Percentiles rank a stretch among this genome's conserved stretches.
Conservation (phyloP, 2,888 invertebrate species). For the Parnassius smintheus region DNA sequence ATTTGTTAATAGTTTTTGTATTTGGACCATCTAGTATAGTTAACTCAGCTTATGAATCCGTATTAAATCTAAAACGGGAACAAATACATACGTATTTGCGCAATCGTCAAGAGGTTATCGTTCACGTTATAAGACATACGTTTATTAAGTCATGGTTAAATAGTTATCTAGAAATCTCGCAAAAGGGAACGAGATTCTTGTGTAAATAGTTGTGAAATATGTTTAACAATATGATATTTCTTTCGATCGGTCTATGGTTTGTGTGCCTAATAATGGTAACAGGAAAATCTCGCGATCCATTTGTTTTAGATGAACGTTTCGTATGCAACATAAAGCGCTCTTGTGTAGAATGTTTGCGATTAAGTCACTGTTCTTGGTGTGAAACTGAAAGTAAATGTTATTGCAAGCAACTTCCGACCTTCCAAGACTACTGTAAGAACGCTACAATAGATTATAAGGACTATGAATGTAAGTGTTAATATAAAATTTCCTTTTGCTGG, state of each 20-base stretch:
- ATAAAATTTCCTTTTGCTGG: too few species aligned
- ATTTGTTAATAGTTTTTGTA: too few species aligned
- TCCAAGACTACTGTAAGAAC: conserved; percentile 50
- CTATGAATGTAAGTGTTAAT: conserved; percentile 46
- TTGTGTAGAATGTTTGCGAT: conserved; percentile 60
- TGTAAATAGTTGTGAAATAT: conserved; percentile 19
- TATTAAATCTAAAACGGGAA: conserved; percentile 33
- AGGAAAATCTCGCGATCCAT: conserved; percentile 36
- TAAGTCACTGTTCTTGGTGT: conserved; percentile 72
- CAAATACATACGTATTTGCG: conserved; percentile 34
- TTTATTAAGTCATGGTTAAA: conserved; percentile 54
- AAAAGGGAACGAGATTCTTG: conserved; percentile 29
- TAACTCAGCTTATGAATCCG: background rate
- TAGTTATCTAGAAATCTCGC: conserved; percentile 43
- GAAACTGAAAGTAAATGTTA: conserved; percentile 56
- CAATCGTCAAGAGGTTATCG: conserved; percentile 63
- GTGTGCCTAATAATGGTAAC: conserved; percentile 35
- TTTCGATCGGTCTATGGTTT: conserved; percentile 29
- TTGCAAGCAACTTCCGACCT: conserved; percentile 44
- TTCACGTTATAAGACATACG: conserved; percentile 46
- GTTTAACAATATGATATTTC: conserved; percentile 23
- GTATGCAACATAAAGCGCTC: conserved; percentile 62
- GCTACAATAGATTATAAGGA: conserved; percentile 49
- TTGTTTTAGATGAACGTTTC: conserved; percentile 53
- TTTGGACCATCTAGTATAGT: too few species aligned